A percentile compares a stretch with the other conserved stretches of the same genome.
Evolutionary conservation across 2,113 vertebrate species (phyloP).

Genomic region (Nyctereutes procyonoides): DNA sequence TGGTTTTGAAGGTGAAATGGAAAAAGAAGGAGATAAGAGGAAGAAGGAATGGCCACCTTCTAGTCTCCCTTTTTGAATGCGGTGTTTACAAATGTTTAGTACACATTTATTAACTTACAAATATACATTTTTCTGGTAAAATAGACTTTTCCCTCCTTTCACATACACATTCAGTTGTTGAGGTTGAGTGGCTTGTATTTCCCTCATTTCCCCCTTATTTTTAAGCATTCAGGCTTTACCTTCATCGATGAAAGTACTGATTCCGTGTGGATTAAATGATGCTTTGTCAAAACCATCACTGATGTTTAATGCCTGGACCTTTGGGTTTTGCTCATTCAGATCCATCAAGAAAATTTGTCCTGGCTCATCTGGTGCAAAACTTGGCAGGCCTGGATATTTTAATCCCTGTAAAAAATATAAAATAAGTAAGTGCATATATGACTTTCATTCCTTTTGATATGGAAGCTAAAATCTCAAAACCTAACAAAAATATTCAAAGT

Average conservation of each 20-base stretch:
- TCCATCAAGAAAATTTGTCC: slow-evolving; percentile 92
- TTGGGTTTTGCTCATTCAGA: slow-evolving; percentile 86
- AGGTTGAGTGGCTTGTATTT: neutral
- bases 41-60: neutral
- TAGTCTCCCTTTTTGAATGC: neutral
- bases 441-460: neutral
- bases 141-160: neutral
- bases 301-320: slow-evolving; percentile 89
- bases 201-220: neutral
- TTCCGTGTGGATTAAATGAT: slow-evolving; percentile 95
- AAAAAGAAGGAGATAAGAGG: neutral
- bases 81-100: neutral
- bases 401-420: slow-evolving; percentile 87
- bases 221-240: slow-evolving; percentile 85
- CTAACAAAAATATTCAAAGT: slow-evolving; percentile 25
- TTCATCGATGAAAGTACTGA: slow-evolving; percentile 90
- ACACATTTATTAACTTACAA: neutral
- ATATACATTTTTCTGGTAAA: neutral
- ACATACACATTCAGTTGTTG: neutral
- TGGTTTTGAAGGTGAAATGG: neutral
- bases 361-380: slow-evolving; percentile 83
- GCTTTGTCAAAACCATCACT: slow-evolving; percentile 91
- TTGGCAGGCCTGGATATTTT: slow-evolving; percentile 86
- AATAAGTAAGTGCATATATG: neutral
- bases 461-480: slow-evolving; percentile 53